A percentile compares a stretch with the other conserved stretches of the same genome.
These are phyloP conservation scores for Phyto melanocephala DNA, from an alignment of 2,888 invertebrate species.

Conservation along the genomic window DNA sequence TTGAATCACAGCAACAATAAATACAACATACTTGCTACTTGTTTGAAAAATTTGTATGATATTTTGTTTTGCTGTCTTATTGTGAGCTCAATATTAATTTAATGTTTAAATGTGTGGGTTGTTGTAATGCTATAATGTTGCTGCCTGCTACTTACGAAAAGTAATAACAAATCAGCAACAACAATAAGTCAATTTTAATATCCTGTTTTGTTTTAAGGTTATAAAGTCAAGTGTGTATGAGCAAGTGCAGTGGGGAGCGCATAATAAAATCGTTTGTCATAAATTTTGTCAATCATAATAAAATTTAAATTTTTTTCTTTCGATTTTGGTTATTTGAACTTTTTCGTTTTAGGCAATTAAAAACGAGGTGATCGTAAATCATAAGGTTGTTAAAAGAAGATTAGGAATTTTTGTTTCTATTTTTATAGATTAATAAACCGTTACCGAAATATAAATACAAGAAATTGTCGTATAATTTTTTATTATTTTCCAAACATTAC, in stretches of 20 bases:
- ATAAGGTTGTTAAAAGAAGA: neutral
- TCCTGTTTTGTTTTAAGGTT: constrained; percentile 45
- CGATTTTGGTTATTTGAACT: neutral
- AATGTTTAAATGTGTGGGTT: constrained; percentile 41
- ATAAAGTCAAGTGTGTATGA: constrained; percentile 24
- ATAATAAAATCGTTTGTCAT: constrained; percentile 1
- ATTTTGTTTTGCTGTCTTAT: neutral
- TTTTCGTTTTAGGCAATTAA: constrained; percentile 2
- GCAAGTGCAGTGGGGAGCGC: neutral
- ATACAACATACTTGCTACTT: constrained; percentile 21
- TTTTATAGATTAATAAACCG: neutral
- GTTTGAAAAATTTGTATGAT: constrained; percentile 14
- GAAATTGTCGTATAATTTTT: too few relatives aligned
- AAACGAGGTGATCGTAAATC: constrained; percentile 39
- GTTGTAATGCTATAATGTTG: neutral
- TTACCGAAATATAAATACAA: neutral
- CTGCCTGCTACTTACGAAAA: constrained; percentile 18
- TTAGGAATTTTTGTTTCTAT: neutral
- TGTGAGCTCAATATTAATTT: constrained; percentile 41
- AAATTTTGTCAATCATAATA: constrained; percentile 18
- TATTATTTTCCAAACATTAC: too few relatives aligned
- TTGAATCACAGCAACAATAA: constrained; percentile 57
- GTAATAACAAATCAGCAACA: constrained; percentile 1
- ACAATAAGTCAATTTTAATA: constrained; percentile 39
- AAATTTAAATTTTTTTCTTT: neutral